These are phyloP conservation scores for Saxidomus purpurata DNA, from an alignment of 1,140 invertebrate genomes.

Conservation along the genomic window DNA sequence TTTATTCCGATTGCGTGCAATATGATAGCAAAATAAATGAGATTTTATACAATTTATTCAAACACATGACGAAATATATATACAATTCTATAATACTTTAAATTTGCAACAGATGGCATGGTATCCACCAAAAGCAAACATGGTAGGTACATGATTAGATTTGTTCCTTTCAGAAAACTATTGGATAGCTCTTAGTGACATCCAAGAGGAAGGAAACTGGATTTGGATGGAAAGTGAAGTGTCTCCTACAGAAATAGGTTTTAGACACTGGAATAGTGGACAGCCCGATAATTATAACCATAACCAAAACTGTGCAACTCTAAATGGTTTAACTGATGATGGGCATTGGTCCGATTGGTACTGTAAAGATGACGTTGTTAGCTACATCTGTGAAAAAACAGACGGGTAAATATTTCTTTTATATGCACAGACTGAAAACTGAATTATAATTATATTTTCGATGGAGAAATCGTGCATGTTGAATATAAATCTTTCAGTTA, in stretches of 20 bases:
- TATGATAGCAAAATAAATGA: too few species aligned
- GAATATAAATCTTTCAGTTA: too few species aligned
- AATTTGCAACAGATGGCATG: too few species aligned
- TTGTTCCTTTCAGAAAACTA: conserved; percentile 1
- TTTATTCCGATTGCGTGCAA: too few species aligned
- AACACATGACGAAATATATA: too few species aligned
- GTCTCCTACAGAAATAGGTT: background rate
- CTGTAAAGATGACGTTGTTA: background rate
- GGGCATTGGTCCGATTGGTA: background rate
- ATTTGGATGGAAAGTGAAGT: background rate
- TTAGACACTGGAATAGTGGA: background rate
- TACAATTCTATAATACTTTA: too few species aligned
- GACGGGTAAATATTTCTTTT: conserved; percentile 3
- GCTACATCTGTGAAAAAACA: background rate
- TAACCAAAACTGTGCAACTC: background rate
- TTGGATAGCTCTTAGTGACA: background rate
- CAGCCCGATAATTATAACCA: background rate
- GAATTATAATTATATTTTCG: too few species aligned
- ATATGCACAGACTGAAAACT: too few species aligned
- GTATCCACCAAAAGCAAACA: too few species aligned
- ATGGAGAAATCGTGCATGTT: too few species aligned
- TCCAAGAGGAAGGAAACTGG: conserved; percentile 6
- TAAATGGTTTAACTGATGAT: background rate
- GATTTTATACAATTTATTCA: too few species aligned
- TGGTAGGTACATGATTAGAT: too few species aligned